Base-by-base conservation (phyloP, 2,888 invertebrate genomes). In the Isoperla grammatica region DNA sequence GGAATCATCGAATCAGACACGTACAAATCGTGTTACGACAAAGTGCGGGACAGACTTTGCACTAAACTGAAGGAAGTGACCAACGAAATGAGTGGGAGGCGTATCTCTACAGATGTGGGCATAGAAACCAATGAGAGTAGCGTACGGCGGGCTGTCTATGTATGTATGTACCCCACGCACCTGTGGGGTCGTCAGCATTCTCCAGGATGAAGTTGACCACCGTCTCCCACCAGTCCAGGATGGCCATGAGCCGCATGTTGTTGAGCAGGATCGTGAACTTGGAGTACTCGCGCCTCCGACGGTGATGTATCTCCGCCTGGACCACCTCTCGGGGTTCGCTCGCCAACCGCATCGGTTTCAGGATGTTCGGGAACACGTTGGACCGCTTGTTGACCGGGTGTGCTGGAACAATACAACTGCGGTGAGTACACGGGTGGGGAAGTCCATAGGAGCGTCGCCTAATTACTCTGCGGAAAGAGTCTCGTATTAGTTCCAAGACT, bases 241-340 rank as follows among this genome's bases (percentile, higher is more conserved):
- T 87, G 1, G 92, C 90, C 83, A 96, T 93, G 60, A 97, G 77
- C 40, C 95, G 81, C 94, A 96, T 95, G 73, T 94, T 94, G 77
- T 96, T 95, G 57, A 97, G 78, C 48, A 96, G 78, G 63, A 96
- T 85, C 1, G 94, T 95, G 69, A 93, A 92, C 65, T 90, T 87
- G 0, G 85, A 82, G 17, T 82, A 80, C 68, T 84, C 86, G 49
- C 20, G 59, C 13, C 59, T 45, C 2, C 53, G 50, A 54, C 79
- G 76, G 67, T 87, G 86, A 69, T 88, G 88, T 9, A 88, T 79
- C 71, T 88, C 88, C 0, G 86, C 87, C 73, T 88, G 88, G 39
- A 88, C 87, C 60, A 81, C 78, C 71, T 81, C 82, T 0, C 76
- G 74, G 2, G 65, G 15, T 8, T 15, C 67, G 63, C 72, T 72